Conservation (phyloP, 2,797 vertebrate species). For the Pyrocephalus nanus region DNA sequence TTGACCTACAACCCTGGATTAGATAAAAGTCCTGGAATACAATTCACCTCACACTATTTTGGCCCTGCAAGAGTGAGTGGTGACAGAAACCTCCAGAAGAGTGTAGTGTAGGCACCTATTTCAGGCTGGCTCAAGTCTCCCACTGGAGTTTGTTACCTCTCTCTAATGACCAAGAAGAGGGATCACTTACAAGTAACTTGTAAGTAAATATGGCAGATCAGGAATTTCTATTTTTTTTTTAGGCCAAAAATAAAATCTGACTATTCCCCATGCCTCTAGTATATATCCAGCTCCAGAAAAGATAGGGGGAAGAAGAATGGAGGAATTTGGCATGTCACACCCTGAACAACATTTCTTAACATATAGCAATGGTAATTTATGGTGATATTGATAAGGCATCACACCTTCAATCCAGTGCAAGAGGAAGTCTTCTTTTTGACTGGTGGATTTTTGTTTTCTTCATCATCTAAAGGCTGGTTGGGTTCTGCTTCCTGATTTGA, state of each 20-base stretch:
- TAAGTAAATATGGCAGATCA: background rate
- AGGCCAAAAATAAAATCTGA: background rate
- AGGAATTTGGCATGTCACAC: background rate
- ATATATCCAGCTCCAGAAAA: background rate
- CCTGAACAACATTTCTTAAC: background rate
- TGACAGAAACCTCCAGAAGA: background rate
- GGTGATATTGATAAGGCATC: background rate
- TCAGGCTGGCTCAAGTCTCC: background rate
- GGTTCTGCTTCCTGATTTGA: conserved; percentile 28
- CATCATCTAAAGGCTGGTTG: background rate
- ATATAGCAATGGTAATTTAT: background rate
- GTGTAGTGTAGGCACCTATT: too few species aligned
- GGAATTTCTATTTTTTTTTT: background rate
- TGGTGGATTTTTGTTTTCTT: background rate
- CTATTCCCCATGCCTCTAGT: background rate
- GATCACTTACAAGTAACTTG: background rate
- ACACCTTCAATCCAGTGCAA: conserved; percentile 71
- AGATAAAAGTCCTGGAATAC: background rate
- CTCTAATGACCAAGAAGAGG: background rate
- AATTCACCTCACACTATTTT: background rate
- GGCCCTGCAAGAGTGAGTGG: background rate
- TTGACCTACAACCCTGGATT: background rate
- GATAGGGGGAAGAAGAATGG: background rate
- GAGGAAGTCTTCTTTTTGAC: background rate
- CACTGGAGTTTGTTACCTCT: background rate